Base-by-base conservation (phyloP, 30 jellyfish, hydroid and myxozoan genomes). In the Aurelia aurita region DNA sequence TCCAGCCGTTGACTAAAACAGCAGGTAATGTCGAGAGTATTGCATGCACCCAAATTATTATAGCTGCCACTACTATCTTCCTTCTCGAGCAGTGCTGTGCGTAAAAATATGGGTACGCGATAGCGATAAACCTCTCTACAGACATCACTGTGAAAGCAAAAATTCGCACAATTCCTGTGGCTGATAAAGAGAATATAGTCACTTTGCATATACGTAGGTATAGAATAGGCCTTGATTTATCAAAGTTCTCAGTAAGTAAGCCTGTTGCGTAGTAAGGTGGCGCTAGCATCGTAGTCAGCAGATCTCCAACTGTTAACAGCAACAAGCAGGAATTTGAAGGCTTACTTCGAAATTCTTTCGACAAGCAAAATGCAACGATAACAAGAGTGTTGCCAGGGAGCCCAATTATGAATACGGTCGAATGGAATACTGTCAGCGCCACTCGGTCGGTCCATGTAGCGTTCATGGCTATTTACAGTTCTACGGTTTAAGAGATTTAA, bases 241-340 rank as follows among this genome's bases (percentile, higher is more conserved):
- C 91, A 44, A 81, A 81, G 1, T 31, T 73, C 28, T 57, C 51
- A n/a, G 57, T 53, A 22, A 81, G 23, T 25, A 81, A 51, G 43
- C 91, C 91, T 53, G 77, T 81, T 3, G 91, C 61, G 51, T 81
- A 81, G 45, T 81, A 81, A 19, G 97, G 97, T 20, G 88, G 78
- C 2, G 91, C 87, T 53, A 77, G 85, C 7, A 84, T 18, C 3
- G 64, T 47, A 45, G 88, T 92, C n/a, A 90, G 79, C 47, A 84
- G 54, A 71, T 90, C 97, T 22, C 93, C 85, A 34, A 78, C 47
- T 0, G 97, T 86, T 45, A 90, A 46, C 11, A 92, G 58, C 3
- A 80, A 29, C 26, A 84, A 47, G 79, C 91, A 90, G 43, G 51
- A 23, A 65, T 80, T 90, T 7, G 97, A 64, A 13, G 89, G 83